Base-by-base conservation (phyloP, 2,113 vertebrate genomes). In the Atherinomorus stipes region DNA sequence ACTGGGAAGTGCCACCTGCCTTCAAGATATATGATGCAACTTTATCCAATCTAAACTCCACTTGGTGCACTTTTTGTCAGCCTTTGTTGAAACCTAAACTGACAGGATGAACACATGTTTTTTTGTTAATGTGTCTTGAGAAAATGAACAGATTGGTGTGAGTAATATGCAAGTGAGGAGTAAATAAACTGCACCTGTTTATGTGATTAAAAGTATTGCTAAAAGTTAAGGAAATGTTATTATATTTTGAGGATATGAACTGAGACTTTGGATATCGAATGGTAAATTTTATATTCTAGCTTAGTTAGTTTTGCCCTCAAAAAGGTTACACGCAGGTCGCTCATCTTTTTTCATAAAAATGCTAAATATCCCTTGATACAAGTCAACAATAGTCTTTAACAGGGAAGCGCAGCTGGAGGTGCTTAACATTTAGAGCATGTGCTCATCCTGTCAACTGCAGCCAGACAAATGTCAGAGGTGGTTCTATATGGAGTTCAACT, bases 341-440 rank as follows among this genome's bases (percentile, higher is more conserved):
- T 89, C 38, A 59, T 73, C 60, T 52, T 71, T 89, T 84, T 86
- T 83, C 13, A 19, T 34, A 79, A 85, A 57, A 50, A 76, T 71
- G 57, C 19, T 4, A 83, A 86, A 60, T 58, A 59, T 85, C 89
- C 85, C 84, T 61, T 59, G 81, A 71, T 88, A 73, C 61, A 61
- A 83, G 83, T 83, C 80, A 90, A 94, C 93, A 93, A 93, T 92
- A 85, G 91, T 78, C 70, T 89, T 87, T 91, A 88, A 92, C 89
- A 89, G 81, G 53, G 76, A 84, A 65, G 87, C 79, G 72, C 93
- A 94, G 92, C 93, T 94, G 93, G 91, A 93, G 86, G 83, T 88
- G 80, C 84, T 94, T 87, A 90, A 90, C 76, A 74, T 87, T 88
- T 84, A 80, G 83, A 87, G 80, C 80, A 65, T 79, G 77, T 85